phyloP scores from a whole-genome alignment of 2,797 vertebrate genomes.

The Rousettus madagascariensis region DNA sequence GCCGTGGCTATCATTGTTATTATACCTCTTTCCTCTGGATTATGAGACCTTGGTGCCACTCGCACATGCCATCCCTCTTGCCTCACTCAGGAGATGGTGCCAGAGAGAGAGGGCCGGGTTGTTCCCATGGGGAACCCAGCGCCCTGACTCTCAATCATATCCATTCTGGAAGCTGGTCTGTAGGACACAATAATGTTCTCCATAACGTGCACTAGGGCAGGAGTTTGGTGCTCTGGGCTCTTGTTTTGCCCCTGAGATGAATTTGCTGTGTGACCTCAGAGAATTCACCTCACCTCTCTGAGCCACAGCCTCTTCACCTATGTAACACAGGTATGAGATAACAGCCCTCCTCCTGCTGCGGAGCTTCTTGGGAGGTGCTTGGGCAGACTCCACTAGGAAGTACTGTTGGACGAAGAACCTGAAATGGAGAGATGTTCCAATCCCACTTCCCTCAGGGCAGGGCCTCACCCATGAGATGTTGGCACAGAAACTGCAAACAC shows the following conservation, averaged over 20 bases:
- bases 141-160: background rate
- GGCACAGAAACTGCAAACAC: background rate
- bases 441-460: background rate
- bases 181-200: background rate
- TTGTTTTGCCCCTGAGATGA: background rate
- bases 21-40: background rate
- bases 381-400: background rate
- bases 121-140: background rate
- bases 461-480: background rate
- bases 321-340: background rate
- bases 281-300: background rate
- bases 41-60: background rate
- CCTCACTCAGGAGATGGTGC: background rate
- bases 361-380: background rate
- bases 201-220: rapidly evolving
- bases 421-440: background rate
- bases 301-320: background rate
- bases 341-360: background rate
- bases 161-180: background rate
- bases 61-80: background rate
- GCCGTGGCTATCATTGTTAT: background rate
- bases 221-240: background rate
- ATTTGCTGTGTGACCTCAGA: background rate
- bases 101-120: background rate
- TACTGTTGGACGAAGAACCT: background rate